Base-by-base conservation (phyloP, 30 jellyfish, hydroid and myxozoan genomes). In the Aurelia sp. region DNA sequence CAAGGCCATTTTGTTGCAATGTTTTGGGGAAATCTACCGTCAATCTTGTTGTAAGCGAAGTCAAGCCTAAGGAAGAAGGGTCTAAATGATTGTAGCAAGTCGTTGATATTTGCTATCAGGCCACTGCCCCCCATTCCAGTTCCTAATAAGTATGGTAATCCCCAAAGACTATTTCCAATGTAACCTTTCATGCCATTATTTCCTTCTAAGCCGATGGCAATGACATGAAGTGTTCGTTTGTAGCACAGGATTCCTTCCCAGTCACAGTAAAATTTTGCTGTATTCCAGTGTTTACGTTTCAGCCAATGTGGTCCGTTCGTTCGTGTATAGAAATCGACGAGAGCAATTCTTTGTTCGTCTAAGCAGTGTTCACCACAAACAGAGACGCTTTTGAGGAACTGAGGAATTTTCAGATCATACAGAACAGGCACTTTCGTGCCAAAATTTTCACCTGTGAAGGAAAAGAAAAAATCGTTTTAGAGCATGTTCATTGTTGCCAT, bases 241-340 rank as follows among this genome's bases (percentile, higher is more conserved):
- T 74, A 78, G 58, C 96, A 88, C 17, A 88, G 41, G 20, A 88
- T 38, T 5, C 96, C 96, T 21, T 88, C 96, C 96, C 96, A 88
- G 57, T 88, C 88, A 53, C 96, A 88, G 65, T 66, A 58, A 57
- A 65, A 79, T 6, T 0, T 72, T 19, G 35, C 79, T 9, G 84
- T 48, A 21, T 73, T 48, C 89, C 89, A 88, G 47, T 60, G 12
- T 76, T 51, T 78, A 16, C 74, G 59, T 31, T 78, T 72, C 50
- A 63, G 13, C 96, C 96, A 88, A 3, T 30, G 35, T 16, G 72
- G 86, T 21, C 87, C 89, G 38, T 80, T 69, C 1, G 96, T 88
- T 50, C 17, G 51, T 13, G 18, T 4, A 67, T 69, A 78, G 31
- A 88, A 88, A 20, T 22, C 61, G 20, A 17, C 72, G 20, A 88